A percentile compares a stretch with the other conserved stretches of the same genome.
phyloP scores from a whole-genome alignment of 2,797 vertebrate species.

The Limnodromus scolopaceus region DNA sequence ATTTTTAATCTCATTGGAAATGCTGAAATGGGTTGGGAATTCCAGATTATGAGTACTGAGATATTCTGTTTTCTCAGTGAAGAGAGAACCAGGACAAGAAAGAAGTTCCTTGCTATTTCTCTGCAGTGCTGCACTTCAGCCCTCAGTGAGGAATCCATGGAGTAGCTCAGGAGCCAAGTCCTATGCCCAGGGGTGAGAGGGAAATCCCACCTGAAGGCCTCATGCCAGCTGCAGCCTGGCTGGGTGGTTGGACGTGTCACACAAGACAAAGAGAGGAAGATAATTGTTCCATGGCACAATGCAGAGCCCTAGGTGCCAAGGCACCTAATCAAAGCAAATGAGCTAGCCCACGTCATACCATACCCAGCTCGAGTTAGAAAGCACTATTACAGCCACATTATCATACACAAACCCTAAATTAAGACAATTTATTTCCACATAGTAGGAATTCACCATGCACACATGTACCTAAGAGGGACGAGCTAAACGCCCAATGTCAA shows the following conservation, averaged over 20 bases:
- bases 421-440: not conserved
- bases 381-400: not conserved
- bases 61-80: not conserved
- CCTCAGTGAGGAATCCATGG: not conserved
- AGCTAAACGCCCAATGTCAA: not conserved
- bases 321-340: not conserved
- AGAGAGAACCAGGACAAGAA: not conserved
- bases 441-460: not conserved
- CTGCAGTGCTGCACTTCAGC: not conserved
- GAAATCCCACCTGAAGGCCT: not conserved
- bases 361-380: not conserved
- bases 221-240: not conserved
- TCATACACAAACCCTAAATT: not conserved
- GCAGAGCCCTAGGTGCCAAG: not conserved
- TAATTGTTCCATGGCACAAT: not conserved
- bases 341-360: not conserved
- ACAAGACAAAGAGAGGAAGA: not conserved
- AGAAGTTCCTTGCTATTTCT: not conserved
- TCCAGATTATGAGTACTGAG: not conserved
- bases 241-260: not conserved
- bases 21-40: not conserved
- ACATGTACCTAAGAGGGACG: rapidly evolving
- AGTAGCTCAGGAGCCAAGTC: not conserved
- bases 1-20: not conserved
- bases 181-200: not conserved